Conservation (phyloP, 1,140 invertebrate genomes). For the Psilanteris sp. region DNA sequence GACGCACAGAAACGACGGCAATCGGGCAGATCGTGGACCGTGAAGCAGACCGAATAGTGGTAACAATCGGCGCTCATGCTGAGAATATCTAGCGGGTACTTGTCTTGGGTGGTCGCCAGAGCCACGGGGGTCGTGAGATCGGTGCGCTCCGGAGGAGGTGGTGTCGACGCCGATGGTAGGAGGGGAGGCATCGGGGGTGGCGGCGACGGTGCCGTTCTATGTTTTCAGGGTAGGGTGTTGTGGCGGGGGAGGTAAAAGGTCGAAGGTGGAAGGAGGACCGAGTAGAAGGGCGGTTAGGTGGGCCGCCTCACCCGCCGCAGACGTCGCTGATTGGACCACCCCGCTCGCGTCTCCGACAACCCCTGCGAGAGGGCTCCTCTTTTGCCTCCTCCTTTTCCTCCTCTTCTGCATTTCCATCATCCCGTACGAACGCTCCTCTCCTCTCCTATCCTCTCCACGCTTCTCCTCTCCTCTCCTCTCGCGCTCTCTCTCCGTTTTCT, state of each 20-base stretch:
- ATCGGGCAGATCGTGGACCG: slow-evolving; percentile 69
- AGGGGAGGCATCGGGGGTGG: slow-evolving; percentile 49
- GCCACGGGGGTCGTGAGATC: slow-evolving; percentile 67
- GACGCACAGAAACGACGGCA: slow-evolving; percentile 52
- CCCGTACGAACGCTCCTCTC: slow-evolving; percentile 53
- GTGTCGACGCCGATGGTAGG: slow-evolving; percentile 40
- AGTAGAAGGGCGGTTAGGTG: slow-evolving; percentile 63
- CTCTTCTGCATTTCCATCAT: slow-evolving; percentile 60
- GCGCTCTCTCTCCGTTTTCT: slow-evolving; percentile 20
- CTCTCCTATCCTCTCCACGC: slow-evolving; percentile 48
- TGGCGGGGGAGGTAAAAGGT: slow-evolving; percentile 62
- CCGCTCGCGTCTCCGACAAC: slow-evolving; percentile 62
- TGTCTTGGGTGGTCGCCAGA: slow-evolving; percentile 77
- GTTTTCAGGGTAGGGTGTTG: slow-evolving; percentile 45
- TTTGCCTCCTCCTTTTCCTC: slow-evolving; percentile 49
- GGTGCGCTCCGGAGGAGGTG: slow-evolving; percentile 66
- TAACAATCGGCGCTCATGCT: slow-evolving; percentile 78
- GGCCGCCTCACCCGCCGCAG: slow-evolving; percentile 73
- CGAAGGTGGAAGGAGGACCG: slow-evolving; percentile 58
- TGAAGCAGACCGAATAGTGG: slow-evolving; percentile 70
- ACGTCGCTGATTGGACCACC: slow-evolving; percentile 78
- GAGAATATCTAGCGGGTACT: slow-evolving; percentile 79
- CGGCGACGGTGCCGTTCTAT: slow-evolving; percentile 51
- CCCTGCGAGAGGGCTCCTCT: slow-evolving; percentile 27
- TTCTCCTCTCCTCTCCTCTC: slow-evolving; percentile 5